Evolutionary conservation across 2,888 invertebrate species (phyloP).

Genomic region (Pyralis farinalis): DNA sequence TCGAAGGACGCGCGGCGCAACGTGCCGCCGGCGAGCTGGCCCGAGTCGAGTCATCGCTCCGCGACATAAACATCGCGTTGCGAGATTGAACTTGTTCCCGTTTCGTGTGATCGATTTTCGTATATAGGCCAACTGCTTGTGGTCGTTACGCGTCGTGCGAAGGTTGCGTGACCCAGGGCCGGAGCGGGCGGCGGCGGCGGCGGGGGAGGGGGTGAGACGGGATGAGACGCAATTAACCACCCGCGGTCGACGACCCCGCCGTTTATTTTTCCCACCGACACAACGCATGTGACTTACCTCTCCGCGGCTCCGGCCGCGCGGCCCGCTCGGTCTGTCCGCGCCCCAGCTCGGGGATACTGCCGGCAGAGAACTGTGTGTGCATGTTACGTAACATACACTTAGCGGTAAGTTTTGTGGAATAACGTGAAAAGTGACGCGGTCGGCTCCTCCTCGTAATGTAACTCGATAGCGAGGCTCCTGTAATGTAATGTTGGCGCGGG

Average conservation of each 20-base stretch:
- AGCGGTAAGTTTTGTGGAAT: too few species aligned
- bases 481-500: too few species aligned
- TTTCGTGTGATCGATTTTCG: constrained; percentile 62
- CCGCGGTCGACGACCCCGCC: constrained; percentile 63
- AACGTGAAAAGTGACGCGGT: too few species aligned
- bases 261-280: constrained; percentile 12
- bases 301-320: constrained; percentile 1
- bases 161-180: constrained; percentile 56
- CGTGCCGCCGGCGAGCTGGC: too few species aligned
- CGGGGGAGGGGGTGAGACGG: constrained; percentile 20
- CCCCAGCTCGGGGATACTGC: not conserved
- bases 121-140: constrained; percentile 60
- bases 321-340: not conserved
- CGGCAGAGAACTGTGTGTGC: too few species aligned
- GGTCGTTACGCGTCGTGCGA: constrained; percentile 42
- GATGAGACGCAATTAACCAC: constrained; percentile 60
- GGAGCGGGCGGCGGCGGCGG: constrained; percentile 10
- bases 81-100: constrained; percentile 55
- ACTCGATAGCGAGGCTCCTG: too few species aligned
- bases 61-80: not conserved
- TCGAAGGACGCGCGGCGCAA: too few species aligned
- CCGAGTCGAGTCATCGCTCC: not conserved
- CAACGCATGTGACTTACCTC: not conserved
- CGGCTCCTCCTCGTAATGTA: too few species aligned
- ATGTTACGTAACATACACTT: too few species aligned